Base-by-base conservation (phyloP, 2,797 vertebrate species). In the Callimico goeldii region DNA sequence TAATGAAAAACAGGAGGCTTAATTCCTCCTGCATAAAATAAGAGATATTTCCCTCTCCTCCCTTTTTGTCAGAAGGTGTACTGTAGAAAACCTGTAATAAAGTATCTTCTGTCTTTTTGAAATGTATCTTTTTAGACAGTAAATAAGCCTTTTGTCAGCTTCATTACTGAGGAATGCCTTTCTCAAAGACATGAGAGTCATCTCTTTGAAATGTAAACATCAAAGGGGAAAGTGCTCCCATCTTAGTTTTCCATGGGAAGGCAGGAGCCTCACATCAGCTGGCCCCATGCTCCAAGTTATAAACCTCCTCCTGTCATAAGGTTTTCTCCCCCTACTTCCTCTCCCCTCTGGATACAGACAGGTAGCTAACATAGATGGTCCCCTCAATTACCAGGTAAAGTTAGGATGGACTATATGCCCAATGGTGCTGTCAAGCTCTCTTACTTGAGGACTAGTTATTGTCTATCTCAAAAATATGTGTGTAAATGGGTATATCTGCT, bases 171-270 rank as follows among this genome's bases (percentile, higher is more conserved):
- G 26, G 46, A 67, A n/a, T 91, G 10, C n/a, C 73, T 94, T 90
- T 92, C 67, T 90, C 15, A 81, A 77, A 86, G 15, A 77, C n/a
- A 39, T 22, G 28, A 43, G 22, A 80, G 36, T 5, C 41, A 22
- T 82, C 33, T 81, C 50, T 80, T 82, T 26, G 92, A 95, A 91
- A 95, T 55, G 26, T 67, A 77, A 94, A n/a, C 46, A 58, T 43
- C 28, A 83, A 84, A 28, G 58, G 11, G 57, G 50, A 52, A n/a
- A 72, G 3, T 4, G 2, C 2, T 11, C 28, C 22, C 64, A 39
- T 58, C 10, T 76, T 19, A 55, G 43, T 79, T 86, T 67, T 90
- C 70, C 30, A 7, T 36, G n/a, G 43, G 26, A 52, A 82, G n/a
- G 20, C 48, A 43, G 15, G 24, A 43, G 39, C 15, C 43, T n/a